Percentiles rank a stretch among this genome's conserved stretches.
phyloP scores from a whole-genome alignment of 2,113 vertebrate species.

The Crotalus tigris region DNA sequence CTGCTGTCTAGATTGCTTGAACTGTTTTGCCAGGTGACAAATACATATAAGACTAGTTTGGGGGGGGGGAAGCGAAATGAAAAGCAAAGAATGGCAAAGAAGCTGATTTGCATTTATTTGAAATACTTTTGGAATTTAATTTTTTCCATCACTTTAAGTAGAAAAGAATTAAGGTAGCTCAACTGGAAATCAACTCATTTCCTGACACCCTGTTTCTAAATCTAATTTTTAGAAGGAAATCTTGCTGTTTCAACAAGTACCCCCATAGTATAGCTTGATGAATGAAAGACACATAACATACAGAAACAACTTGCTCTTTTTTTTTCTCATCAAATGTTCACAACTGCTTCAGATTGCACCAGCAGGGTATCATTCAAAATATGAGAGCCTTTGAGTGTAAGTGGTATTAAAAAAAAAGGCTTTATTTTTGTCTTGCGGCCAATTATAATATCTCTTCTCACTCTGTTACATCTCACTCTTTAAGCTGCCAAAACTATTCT shows the following conservation, averaged over 20 bases:
- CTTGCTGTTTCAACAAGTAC: neutral
- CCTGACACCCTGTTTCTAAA: constrained; percentile 34
- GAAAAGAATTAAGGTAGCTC: constrained; percentile 57
- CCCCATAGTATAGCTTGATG: neutral
- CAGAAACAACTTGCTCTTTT: neutral
- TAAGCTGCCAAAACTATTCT: neutral
- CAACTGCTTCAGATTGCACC: neutral
- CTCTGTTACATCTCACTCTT: neutral
- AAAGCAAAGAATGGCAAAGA: constrained; percentile 44
- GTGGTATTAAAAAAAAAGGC: neutral
- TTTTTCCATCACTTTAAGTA: constrained; percentile 51
- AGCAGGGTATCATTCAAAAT: neutral
- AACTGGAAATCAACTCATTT: constrained; percentile 53
- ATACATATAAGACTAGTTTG: constrained; percentile 41
- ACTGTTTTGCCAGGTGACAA: constrained; percentile 57
- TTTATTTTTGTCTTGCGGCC: neutral
- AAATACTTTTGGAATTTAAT: constrained; percentile 59
- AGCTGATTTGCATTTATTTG: constrained; percentile 52
- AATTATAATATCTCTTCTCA: neutral
- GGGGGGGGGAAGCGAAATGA: constrained; percentile 36
- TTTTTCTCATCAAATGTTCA: neutral
- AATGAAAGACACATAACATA: neutral
- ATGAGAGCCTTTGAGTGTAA: neutral
- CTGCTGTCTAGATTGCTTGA: constrained; percentile 51
- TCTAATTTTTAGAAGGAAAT: constrained; percentile 16